Evolutionary conservation across 2,888 invertebrate species (phyloP), one percentile per base, ranked within the genome.

Genomic region (Leptinotarsa juncta): DNA sequence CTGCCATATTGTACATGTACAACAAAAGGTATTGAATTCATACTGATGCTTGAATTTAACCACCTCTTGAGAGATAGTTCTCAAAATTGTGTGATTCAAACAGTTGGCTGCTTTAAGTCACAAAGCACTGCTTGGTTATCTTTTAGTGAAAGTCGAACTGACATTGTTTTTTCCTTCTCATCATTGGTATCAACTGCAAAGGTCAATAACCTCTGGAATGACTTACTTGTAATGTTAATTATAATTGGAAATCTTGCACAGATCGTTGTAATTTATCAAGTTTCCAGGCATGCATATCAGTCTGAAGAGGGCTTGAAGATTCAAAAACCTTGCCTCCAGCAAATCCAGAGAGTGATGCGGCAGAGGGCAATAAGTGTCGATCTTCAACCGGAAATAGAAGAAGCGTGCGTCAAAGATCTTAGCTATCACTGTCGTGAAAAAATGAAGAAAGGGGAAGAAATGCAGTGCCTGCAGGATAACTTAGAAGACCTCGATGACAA

Each of bases 321-420:
- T 50, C 91, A 90, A 79, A 90, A 90, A 67, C 89, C 88, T 51
- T 94, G 94, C 86, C 89, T 92, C 78, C 91, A 93, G 78, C 96
- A 99, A 89, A 94, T 99, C 3, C 93, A 94, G 80, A 92, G 97
- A 78, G 96, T 97, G 0, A 97, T 99, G 96, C 91, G 96, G 49
- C 96, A 97, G 86, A 91, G 99, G 77, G 97, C 99, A 0, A 90
- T 95, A 10, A 96, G 95, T 84, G 97, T 99, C 1, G 96, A 97
- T 85, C 90, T 99, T 57, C 93, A 97, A 83, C 99, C 99, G 1
- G 96, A 97, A 88, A 94, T 99, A 67, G 98, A 98, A 88, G 94
- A 95, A 83, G 91, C 91, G 53, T 99, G 99, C 85, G 90, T 99
- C 26, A 92, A 92, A 77, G 97, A 98, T 83, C 90, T 99, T 23